Conservation (phyloP, 2,113 vertebrate species). For the Tachuris rubrigastra region DNA sequence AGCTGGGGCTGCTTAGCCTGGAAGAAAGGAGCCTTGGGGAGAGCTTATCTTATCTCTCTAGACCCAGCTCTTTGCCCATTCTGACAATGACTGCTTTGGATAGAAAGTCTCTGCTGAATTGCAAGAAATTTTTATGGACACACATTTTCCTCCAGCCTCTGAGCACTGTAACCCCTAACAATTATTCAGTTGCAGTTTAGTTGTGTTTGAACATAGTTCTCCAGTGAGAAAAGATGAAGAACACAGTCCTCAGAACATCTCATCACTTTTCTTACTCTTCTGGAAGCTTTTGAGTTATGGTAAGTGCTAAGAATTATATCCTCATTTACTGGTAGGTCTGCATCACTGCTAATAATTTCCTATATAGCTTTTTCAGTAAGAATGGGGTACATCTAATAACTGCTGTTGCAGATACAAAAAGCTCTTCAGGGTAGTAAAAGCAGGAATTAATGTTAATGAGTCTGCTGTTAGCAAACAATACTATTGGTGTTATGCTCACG, state of each 20-base stretch:
- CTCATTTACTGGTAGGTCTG: background rate
- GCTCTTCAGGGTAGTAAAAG: conserved; percentile 46
- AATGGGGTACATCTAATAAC: conserved; percentile 26
- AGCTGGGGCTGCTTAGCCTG: background rate
- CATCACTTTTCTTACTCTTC: background rate
- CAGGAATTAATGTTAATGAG: conserved; percentile 71
- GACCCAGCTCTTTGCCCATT: background rate
- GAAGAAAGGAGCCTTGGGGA: background rate
- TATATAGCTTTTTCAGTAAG: background rate
- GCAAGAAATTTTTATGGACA: background rate
- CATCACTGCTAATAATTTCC: background rate
- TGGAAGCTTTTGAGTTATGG: background rate
- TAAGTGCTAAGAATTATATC: background rate
- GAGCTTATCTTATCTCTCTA: background rate
- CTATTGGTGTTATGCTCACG: conserved; percentile 48
- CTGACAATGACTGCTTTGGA: background rate
- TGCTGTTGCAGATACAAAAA: conserved; percentile 32
- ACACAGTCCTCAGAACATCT: background rate
- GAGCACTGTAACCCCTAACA: background rate
- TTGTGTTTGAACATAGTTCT: background rate
- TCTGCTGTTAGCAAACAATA: conserved; percentile 55
- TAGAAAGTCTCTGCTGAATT: background rate
- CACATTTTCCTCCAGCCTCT: background rate
- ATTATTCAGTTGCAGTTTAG: background rate
- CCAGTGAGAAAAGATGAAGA: background rate